Conservation (phyloP, 1,140 invertebrate species). For the Zaprionus ghesquierei region DNA sequence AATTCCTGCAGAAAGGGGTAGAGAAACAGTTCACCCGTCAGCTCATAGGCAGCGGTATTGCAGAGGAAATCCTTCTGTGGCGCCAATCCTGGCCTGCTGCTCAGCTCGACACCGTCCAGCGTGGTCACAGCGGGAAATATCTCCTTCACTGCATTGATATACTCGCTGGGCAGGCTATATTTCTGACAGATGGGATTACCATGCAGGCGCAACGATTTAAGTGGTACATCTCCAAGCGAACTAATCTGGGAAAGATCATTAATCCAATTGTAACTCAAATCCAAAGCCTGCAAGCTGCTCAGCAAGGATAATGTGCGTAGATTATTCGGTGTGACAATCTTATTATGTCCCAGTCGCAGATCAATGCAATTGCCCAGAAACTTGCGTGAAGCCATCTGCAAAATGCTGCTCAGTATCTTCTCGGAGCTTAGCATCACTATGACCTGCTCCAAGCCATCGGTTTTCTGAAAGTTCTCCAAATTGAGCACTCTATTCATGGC, state of each 20-base stretch:
- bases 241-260: slow-evolving; percentile 43
- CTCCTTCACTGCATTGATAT: slow-evolving; percentile 80
- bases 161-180: slow-evolving; percentile 81
- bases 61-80: slow-evolving; percentile 67
- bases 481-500: slow-evolving; percentile 57
- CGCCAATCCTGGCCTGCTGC: slow-evolving; percentile 31
- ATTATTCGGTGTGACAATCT: slow-evolving; percentile 45
- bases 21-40: slow-evolving; percentile 55
- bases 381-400: slow-evolving; percentile 47
- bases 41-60: slow-evolving; percentile 59
- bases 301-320: slow-evolving; percentile 42
- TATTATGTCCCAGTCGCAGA: slow-evolving; percentile 56
- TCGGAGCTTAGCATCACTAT: slow-evolving; percentile 55
- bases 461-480: slow-evolving; percentile 55
- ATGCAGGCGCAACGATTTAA: slow-evolving; percentile 81
- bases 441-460: slow-evolving; percentile 49
- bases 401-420: slow-evolving; percentile 40
- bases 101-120: slow-evolving; percentile 58
- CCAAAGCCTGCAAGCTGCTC: slow-evolving; percentile 56
- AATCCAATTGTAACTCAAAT: slow-evolving; percentile 70
- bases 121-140: slow-evolving; percentile 79
- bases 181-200: slow-evolving; percentile 84
- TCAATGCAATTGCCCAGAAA: slow-evolving; percentile 62
- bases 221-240: slow-evolving; percentile 36
- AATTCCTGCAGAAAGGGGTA: slow-evolving; percentile 52